Evolutionary conservation across 2,113 vertebrate species (phyloP), one percentile per base, ranked within the genome.

Genomic region (Colistium nudipinnis): DNA sequence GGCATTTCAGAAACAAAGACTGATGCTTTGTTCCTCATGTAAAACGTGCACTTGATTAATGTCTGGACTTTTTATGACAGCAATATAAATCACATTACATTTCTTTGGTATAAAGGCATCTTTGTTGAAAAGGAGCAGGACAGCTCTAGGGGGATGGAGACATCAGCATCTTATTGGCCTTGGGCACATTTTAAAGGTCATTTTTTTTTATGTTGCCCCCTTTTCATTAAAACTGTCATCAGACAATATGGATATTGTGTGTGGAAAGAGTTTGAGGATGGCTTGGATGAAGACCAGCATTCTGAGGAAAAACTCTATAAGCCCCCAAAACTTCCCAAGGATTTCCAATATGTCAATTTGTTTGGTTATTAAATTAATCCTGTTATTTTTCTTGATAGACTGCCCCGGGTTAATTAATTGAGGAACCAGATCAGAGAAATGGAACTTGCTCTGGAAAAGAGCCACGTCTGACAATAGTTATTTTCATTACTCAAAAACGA

Each of bases 51-150:
- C 36, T 47, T 25, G n/a, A 54, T 54, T 48, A 39, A 74, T 64
- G 4, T 38, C 48, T 33, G 10, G 11, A n/a, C 7, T 45, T 72
- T 65, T 76, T 16, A 54, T 45, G 6, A 35, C 59, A 31, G 30
- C 48, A 48, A 43, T 10, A 55, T 62, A 78, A 78, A 80, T 57
- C 38, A 44, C 28, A 22, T 62, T 17, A 22, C 13, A 80, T 73
- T 73, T 38, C 56, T n/a, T 62, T 3, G 22, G 63, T 8, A 82
- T 82, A 63, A 90, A 78, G 85, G 59, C 20, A 6, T 80, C 56
- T 81, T 91, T 90, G 87, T 92, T 57, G n/a, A 45, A 78, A 38
- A 35, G 48, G 28, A 52, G n/a, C 9, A 9, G 0, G 10, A 35
- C 5, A 20, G 27, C 35, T 73, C 43, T 38, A 3, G 53, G 64